Base-by-base conservation (phyloP, 1,140 invertebrate species). In the Magallana gigas region DNA sequence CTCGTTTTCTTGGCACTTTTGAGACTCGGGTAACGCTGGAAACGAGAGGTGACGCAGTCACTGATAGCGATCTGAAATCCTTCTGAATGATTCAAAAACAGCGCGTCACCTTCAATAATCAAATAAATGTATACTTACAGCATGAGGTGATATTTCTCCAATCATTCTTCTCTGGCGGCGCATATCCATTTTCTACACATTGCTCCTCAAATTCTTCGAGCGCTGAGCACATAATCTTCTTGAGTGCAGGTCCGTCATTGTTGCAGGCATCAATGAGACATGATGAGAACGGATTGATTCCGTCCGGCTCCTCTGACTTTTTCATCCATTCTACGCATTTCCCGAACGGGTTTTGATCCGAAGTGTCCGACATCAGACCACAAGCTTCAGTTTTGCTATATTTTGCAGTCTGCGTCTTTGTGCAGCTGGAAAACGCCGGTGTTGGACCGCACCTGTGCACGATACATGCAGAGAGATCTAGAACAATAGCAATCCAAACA, bases 141-240 rank as follows among this genome's bases (percentile, higher is more conserved):
- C 60, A 62, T n/a, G 60, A 62, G n/a, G 60, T 62, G 60, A 62
- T 12, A n/a, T 16, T 62, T 62, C 60, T 62, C 60, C 60, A 62
- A 62, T 62, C n/a, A 62, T 62, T 62, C 60, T 62, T 62, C n/a
- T 62, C 60, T 16, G 60, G 60, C n/a, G 60, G 60, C 14, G 60
- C 60, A n/a, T 62, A 62, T n/a, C 60, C 56, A 29, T 80, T 56
- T 57, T 86, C 62, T 9, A n/a, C 57, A 29, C 85, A 86, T 29
- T 76, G 56, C 2, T 62, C 60, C n/a, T 62, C 60, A n/a, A 62
- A 62, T 62, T 62, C 60, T 62, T 62, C 60, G 14, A 62, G 12
- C 60, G 60, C 60, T 62, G 60, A 62, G 60, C 60, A 62, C 6
- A n/a, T 1, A 12, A 62, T n/a, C n/a, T 62, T 12, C 60, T 62